Conservation (phyloP, 2,797 vertebrate species). For the Anableps anableps region DNA sequence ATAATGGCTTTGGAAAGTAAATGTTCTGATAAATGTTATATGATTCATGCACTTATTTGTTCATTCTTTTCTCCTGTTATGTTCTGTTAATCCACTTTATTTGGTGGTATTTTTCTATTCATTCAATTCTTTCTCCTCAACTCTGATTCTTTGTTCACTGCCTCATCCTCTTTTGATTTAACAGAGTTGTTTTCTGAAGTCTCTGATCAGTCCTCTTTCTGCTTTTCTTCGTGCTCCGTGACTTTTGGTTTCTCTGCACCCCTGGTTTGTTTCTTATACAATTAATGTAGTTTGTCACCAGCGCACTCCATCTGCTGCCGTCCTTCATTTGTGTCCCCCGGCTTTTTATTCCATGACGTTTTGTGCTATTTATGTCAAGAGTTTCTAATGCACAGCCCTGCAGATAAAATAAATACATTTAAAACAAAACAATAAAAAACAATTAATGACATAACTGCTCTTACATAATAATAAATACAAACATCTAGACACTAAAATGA, state of each 20-base stretch:
- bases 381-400: no score
- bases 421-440: not conserved
- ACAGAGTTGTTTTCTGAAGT: not conserved
- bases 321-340: not conserved
- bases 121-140: not conserved
- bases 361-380: not conserved
- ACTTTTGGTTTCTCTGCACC: not conserved
- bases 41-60: not conserved
- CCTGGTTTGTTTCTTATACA: not conserved
- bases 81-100: not conserved
- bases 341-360: not conserved
- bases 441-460: not conserved
- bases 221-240: not conserved
- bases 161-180: not conserved
- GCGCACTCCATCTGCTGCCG: not conserved
- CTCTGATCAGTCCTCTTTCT: not conserved
- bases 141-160: not conserved
- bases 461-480: not conserved
- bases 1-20: conserved; percentile 1
- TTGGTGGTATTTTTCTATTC: not conserved
- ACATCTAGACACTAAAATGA: not conserved
- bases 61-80: not conserved
- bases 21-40: not conserved
- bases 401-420: not conserved
- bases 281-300: not conserved